Evolutionary conservation across 2,888 invertebrate genomes (phyloP), one percentile per base, ranked within the genome.

Genomic region (Labia minor): DNA sequence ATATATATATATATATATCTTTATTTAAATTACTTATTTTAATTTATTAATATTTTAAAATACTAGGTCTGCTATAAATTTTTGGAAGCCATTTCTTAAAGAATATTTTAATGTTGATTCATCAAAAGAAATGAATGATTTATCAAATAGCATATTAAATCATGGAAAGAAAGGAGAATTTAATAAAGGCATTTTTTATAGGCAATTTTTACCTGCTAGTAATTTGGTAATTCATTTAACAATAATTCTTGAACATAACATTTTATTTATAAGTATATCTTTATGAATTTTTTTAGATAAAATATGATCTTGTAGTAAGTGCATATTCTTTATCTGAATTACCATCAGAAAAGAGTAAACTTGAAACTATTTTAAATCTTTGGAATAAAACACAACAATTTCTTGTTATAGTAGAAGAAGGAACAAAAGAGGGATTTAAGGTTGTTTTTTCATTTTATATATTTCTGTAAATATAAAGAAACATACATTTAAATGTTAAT

Each of bases 51-150:
- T 64, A 67, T 65, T 70, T 67, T 67, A 70, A 70, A 67, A 68
- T 72, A 61, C 69, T 86, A 86, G 86, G 95, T 92, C 0, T n/a
- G 85, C 87, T 0, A 86, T 86, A 72, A 76, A 80, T 1, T 80
- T 83, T 16, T 97, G 94, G 94, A 79, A 81, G 8, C 78, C 83
- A 0, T 76, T 83, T 19, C 81, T 95, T 26, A 85, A 82, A 73
- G 95, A 97, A 78, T 91, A 90, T 75, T 88, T 88, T 72, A 89
- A 90, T 75, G 89, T 96, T 0, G 97, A 97, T 74, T 79, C 85
- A 4, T 94, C 94, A 0, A 74, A 80, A 0, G 80, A 86, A 19
- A 95, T 96, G 91, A 89, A 90, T 72, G 89, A 93, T 72, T 75
- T 96, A 10, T 86, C 92, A 0, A 83, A 87, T 69, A 76, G 86